These are phyloP conservation scores for Clistopyga incitator DNA, from an alignment of 2,888 invertebrate genomes.

Conservation along the genomic window DNA sequence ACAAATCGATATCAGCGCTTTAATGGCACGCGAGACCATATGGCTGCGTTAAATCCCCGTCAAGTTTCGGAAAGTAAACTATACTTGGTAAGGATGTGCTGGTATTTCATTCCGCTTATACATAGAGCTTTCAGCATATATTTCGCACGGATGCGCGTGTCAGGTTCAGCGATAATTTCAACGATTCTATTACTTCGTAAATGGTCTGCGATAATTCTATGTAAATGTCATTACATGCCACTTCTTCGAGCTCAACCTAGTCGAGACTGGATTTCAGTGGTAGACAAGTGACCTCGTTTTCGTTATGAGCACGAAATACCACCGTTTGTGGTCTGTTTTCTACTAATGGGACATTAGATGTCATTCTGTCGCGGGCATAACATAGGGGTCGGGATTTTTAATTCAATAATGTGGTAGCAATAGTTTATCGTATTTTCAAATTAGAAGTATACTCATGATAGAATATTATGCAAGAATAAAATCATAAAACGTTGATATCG, in stretches of 20 bases:
- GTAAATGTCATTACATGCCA: neutral
- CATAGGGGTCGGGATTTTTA: neutral
- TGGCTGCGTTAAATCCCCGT: constrained; percentile 21
- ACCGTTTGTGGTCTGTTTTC: too few species aligned
- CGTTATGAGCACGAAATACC: too few species aligned
- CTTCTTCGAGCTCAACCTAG: neutral
- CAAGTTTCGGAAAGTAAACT: constrained; percentile 17
- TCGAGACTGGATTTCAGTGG: neutral
- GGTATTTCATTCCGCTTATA: constrained; percentile 10
- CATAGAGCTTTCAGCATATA: neutral
- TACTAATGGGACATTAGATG: too few species aligned
- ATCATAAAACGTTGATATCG: too few species aligned
- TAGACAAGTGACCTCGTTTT: too few species aligned
- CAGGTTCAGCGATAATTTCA: neutral
- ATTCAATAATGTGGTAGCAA: neutral
- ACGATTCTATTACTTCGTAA: constrained; percentile 12
- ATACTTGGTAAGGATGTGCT: neutral
- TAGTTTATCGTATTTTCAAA: too few species aligned
- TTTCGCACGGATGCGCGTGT: neutral
- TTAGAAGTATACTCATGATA: too few species aligned
- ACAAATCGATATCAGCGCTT: constrained; percentile 15
- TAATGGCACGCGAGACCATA: constrained; percentile 23
- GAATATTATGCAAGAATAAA: too few species aligned
- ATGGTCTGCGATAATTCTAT: constrained; percentile 1
- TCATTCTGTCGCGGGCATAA: too few species aligned